Conservation (phyloP, 2,113 vertebrate species). For the Thamnophis sirtalis region DNA sequence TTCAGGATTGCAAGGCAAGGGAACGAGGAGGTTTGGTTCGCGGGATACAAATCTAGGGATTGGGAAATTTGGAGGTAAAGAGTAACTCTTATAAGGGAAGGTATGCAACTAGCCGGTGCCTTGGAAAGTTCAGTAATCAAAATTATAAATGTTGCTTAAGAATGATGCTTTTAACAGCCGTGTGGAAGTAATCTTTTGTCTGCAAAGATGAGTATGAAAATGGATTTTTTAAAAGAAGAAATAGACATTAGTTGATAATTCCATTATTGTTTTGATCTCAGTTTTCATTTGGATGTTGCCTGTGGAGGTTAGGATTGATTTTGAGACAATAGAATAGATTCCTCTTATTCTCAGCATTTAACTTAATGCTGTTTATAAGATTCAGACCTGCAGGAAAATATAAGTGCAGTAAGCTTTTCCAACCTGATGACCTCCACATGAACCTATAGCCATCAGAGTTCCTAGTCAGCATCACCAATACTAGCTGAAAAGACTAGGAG, state of each 20-base stretch:
- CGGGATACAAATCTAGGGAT: not conserved
- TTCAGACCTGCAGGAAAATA: not conserved
- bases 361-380: not conserved
- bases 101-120: not conserved
- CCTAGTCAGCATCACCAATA: not conserved
- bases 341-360: not conserved
- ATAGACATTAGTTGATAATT: not conserved
- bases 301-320: not conserved
- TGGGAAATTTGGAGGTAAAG: not conserved
- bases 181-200: not conserved
- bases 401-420: not conserved
- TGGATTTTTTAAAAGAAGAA: not conserved
- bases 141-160: not conserved
- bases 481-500: not conserved
- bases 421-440: not conserved
- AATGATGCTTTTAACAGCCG: not conserved
- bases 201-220: not conserved
- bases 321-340: not conserved
- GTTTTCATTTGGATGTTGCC: not conserved
- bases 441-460: not conserved
- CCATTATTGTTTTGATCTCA: not conserved
- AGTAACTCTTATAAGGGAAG: not conserved
- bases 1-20: not conserved
- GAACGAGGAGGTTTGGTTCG: not conserved
- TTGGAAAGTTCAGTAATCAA: not conserved